Percentiles rank a stretch among this genome's conserved stretches.
These are phyloP conservation scores for Apodemia mormo DNA, from an alignment of 2,888 invertebrate species.

Conservation along the genomic window DNA sequence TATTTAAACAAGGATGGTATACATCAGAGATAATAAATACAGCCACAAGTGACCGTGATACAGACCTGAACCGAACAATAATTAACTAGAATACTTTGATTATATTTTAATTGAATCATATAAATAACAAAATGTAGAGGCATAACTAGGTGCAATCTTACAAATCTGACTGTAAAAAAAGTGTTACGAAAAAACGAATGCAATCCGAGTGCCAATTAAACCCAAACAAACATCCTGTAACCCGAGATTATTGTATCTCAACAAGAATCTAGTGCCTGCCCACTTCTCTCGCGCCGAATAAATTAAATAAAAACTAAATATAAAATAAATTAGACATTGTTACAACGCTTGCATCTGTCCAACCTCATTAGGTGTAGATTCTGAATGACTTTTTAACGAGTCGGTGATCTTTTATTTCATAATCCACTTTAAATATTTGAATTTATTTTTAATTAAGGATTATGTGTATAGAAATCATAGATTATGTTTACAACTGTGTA, in stretches of 20 bases:
- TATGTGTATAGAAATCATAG: too few relatives aligned
- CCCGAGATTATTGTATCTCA: conserved; percentile 77
- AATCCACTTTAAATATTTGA: too few relatives aligned
- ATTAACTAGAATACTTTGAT: too few relatives aligned
- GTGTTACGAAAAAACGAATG: conserved; percentile 60
- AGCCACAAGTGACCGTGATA: too few relatives aligned
- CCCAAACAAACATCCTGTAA: conserved; percentile 75
- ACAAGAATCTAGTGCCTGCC: conserved; percentile 74
- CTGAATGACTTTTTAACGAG: conserved; percentile 33
- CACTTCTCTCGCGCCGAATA: conserved; percentile 75
- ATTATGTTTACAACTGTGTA: too few relatives aligned
- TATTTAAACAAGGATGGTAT: too few relatives aligned
- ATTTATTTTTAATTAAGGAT: too few relatives aligned
- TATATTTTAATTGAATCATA: too few relatives aligned
- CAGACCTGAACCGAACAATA: too few relatives aligned
- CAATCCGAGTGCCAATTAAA: conserved; percentile 78
- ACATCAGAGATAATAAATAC: too few relatives aligned
- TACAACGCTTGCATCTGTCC: conserved; percentile 39
- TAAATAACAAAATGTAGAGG: neutral
- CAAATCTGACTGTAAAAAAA: conserved; percentile 61
- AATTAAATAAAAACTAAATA: conserved; percentile 76
- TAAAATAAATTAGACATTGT: conserved; percentile 70
- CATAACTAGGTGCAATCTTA: conserved; percentile 39
- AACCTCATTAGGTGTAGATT: conserved; percentile 56
- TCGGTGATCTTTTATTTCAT: conserved; percentile 9